Conservation (phyloP, 2,113 vertebrate genomes). For the Alethe castanea region DNA sequence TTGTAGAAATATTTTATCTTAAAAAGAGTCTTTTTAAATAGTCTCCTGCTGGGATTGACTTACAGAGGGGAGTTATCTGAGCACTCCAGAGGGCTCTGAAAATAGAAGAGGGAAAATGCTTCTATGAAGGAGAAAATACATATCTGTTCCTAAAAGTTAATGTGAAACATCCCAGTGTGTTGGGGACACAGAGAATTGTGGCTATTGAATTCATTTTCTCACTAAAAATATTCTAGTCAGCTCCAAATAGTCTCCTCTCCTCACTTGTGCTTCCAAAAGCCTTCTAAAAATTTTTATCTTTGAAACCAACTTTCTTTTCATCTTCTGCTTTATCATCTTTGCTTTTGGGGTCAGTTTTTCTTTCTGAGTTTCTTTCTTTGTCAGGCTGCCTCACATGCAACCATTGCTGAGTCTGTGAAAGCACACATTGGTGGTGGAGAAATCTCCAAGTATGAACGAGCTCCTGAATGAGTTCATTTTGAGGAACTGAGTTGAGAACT, state of each 20-base stretch:
- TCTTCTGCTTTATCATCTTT: not conserved
- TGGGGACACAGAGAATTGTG: not conserved
- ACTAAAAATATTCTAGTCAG: not conserved
- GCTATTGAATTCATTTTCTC: not conserved
- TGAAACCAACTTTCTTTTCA: not conserved
- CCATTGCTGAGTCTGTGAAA: not conserved
- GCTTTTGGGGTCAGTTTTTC: not conserved
- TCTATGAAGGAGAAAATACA: not conserved
- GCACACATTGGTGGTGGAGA: no score
- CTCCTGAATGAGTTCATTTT: not conserved
- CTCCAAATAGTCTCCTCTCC: not conserved
- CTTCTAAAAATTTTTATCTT: not conserved
- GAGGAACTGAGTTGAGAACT: not conserved
- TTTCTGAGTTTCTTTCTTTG: not conserved
- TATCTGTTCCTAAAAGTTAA: not conserved
- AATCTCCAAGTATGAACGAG: fast-evolving
- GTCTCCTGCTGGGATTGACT: not conserved
- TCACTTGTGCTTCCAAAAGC: not conserved
- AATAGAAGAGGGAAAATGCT: not conserved
- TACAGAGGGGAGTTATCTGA: not conserved
- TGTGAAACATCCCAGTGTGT: not conserved
- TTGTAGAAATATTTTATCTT: not conserved
- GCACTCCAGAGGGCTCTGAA: slow-evolving; percentile 15
- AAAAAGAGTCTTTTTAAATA: slow-evolving; percentile 1
- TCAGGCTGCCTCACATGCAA: not conserved